A percentile compares a stretch with the other conserved stretches of the same genome.
These are phyloP conservation scores for Lepidothrix coronata DNA, from an alignment of 2,113 vertebrate species.

Conservation along the genomic window DNA sequence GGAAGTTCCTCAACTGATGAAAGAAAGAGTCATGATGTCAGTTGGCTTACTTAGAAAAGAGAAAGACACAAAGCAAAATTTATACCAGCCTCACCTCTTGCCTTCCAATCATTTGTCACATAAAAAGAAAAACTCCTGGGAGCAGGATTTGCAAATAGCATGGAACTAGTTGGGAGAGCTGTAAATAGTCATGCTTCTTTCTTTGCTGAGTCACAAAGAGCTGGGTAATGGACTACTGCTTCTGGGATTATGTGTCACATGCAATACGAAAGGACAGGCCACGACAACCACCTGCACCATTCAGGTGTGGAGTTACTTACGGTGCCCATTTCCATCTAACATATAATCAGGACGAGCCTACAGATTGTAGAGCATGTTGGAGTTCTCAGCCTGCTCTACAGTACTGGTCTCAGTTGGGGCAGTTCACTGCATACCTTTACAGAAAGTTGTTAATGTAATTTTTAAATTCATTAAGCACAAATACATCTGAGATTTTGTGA, in stretches of 20 bases:
- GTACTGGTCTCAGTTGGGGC: background rate
- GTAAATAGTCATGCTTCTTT: background rate
- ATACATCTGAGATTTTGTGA: background rate
- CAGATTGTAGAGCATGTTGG: background rate
- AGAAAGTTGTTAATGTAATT: background rate
- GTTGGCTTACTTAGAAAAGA: background rate
- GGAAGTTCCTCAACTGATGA: background rate
- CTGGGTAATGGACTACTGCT: background rate
- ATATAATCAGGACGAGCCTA: background rate
- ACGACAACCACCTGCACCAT: background rate
- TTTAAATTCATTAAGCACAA: background rate
- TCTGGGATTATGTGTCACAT: background rate
- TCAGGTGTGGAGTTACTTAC: background rate
- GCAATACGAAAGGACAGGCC: background rate
- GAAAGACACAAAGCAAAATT: slow-evolving; percentile 11
- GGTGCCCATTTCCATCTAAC: background rate
- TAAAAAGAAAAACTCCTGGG: background rate
- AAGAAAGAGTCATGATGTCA: background rate
- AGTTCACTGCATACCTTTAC: background rate
- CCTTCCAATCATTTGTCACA: background rate
- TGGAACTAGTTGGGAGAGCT: background rate
- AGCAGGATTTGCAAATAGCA: background rate
- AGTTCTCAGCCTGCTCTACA: background rate
- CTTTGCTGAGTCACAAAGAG: background rate
- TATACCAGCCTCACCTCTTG: background rate